phyloP scores from a whole-genome alignment of 2,797 vertebrate species.

The Telmatherina bonti region DNA sequence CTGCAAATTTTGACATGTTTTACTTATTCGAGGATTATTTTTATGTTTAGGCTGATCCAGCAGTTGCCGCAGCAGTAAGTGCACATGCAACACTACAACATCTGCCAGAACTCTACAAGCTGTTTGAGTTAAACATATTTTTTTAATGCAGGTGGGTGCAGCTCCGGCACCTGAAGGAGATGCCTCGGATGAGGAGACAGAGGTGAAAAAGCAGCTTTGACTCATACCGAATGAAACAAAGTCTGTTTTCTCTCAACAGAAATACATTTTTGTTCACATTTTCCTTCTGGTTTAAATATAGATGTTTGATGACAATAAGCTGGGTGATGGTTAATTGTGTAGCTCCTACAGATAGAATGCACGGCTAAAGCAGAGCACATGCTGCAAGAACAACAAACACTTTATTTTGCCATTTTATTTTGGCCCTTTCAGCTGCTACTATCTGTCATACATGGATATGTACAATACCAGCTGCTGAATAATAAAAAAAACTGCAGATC shows the following conservation, averaged over 20 bases:
- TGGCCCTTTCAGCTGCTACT: no score
- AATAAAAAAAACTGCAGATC: no score
- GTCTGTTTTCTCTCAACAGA: background rate
- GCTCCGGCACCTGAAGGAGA: constrained; percentile 48
- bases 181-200: constrained; percentile 75
- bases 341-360: no score
- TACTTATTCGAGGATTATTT: constrained; percentile 8
- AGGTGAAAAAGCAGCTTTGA: constrained; percentile 49
- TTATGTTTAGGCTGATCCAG: constrained; percentile 39
- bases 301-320: background rate
- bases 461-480: no score
- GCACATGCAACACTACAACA: background rate
- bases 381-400: no score
- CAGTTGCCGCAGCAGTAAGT: constrained; percentile 28
- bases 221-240: background rate
- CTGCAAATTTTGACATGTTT: background rate
- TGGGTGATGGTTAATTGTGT: no score
- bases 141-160: constrained; percentile 49
- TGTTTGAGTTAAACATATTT: constrained; percentile 3
- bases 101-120: background rate
- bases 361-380: no score
- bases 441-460: no score
- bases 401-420: no score
- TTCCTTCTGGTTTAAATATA: background rate
- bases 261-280: background rate